Conservation (phyloP, 2,797 vertebrate species). For the Nannoperca australis region DNA sequence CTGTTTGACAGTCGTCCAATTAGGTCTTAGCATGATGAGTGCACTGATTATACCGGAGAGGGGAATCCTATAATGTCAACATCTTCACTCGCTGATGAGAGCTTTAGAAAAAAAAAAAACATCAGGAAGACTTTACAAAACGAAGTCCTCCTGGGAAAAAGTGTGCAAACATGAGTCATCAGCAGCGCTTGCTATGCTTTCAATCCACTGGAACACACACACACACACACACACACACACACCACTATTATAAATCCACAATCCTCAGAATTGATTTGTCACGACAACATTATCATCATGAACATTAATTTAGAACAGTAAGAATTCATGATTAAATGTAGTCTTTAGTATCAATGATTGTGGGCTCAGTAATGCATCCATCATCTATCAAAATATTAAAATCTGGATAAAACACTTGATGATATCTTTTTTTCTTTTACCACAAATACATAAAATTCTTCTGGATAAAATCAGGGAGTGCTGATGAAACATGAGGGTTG, state of each 20-base stretch:
- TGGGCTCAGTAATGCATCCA: neutral
- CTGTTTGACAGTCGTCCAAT: conserved; percentile 70
- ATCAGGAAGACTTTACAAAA: conserved; percentile 36
- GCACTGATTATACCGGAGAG: conserved; percentile 58
- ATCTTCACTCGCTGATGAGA: conserved; percentile 48
- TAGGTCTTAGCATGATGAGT: conserved; percentile 54
- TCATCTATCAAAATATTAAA: conserved; percentile 5
- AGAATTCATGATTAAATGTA: conserved; percentile 4
- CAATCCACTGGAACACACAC: conserved; percentile 32
- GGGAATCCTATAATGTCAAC: conserved; percentile 50
- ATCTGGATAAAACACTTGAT: neutral
- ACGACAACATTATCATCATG: conserved; percentile 21
- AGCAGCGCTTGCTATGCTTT: conserved; percentile 31
- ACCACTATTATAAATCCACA: conserved; percentile 38
- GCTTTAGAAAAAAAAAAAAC: conserved; percentile 40
- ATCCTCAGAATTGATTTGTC: conserved; percentile 31
- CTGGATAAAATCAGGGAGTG: conserved; percentile 21
- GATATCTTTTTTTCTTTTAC: neutral
- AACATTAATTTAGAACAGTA: conserved; percentile 9
- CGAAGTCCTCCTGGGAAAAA: conserved; percentile 48
- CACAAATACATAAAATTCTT: neutral
- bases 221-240: conserved; percentile 17
- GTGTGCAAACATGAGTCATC: conserved; percentile 72
- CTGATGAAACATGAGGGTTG: conserved; percentile 16
- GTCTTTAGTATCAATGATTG: neutral